A percentile compares a stretch with the other conserved stretches of the same genome.
phyloP scores from a whole-genome alignment of 1,140 invertebrate species.

The Berghia stephanieae region DNA sequence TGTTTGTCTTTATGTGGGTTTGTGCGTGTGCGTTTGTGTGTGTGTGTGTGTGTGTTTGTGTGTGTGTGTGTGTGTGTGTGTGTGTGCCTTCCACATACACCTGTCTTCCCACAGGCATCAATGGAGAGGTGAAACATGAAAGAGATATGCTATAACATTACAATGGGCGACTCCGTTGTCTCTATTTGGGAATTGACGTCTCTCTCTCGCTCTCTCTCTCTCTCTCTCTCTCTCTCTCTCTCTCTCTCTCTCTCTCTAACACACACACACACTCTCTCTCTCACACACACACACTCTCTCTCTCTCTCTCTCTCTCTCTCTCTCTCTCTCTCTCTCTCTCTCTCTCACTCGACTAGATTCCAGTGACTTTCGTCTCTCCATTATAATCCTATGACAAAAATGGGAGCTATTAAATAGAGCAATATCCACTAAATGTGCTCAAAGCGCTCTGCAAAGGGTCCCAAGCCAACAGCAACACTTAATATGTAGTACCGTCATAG shows the following conservation, averaged over 20 bases:
- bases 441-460: neutral
- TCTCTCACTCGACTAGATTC: neutral
- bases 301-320: slow-evolving; percentile 20
- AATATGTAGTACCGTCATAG: neutral
- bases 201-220: slow-evolving; percentile 22
- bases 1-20: no score
- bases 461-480: neutral
- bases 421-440: neutral
- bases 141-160: neutral
- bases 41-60: slow-evolving; percentile 1
- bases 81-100: neutral
- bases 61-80: slow-evolving; percentile 13
- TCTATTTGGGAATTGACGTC: neutral
- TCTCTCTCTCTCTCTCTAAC: no score
- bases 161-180: neutral
- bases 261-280: no score
- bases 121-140: neutral
- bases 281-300: neutral
- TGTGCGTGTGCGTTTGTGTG: neutral
- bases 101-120: neutral
- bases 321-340: slow-evolving; percentile 26
- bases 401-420: neutral
- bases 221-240: slow-evolving; percentile 25
- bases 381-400: neutral
- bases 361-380: neutral